Conservation (phyloP, 1,140 invertebrate species). For the Gryon sp. region DNA sequence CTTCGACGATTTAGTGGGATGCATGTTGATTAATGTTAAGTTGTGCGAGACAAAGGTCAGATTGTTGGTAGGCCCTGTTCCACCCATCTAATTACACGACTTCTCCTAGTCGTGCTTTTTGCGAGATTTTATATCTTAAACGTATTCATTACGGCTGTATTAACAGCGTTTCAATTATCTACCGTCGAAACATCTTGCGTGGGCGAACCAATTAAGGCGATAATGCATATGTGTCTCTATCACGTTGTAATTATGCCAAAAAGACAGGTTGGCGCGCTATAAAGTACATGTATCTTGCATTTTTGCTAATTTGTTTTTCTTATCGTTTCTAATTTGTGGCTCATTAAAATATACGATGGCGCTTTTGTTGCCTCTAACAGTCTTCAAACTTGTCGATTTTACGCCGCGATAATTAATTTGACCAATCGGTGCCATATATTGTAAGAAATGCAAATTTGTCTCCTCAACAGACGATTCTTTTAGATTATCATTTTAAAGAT, state of each 20-base stretch:
- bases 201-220: conserved; percentile 65
- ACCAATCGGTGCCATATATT: background rate
- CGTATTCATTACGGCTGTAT: conserved; percentile 64
- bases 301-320: conserved; percentile 44
- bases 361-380: conserved; percentile 2
- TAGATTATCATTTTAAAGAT: too few relatives aligned
- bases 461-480: too few relatives aligned
- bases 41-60: conserved; percentile 34
- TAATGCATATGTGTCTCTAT: conserved; percentile 58
- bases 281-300: conserved; percentile 36
- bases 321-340: conserved; percentile 46
- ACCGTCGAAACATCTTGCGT: conserved; percentile 44
- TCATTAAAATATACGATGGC: conserved; percentile 46
- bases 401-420: conserved; percentile 15
- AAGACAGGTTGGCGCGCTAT: conserved; percentile 26
- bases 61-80: conserved; percentile 34
- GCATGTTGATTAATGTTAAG: conserved; percentile 33
- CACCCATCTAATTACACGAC: conserved; percentile 66
- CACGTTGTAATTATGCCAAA: conserved; percentile 50
- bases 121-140: conserved; percentile 68
- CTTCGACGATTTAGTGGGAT: conserved; percentile 18
- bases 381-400: background rate
- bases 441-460: conserved; percentile 4
- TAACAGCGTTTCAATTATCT: conserved; percentile 67
- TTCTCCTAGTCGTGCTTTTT: conserved; percentile 51